Base-by-base conservation (phyloP, 1,140 invertebrate genomes). In the Elysia chlorotica region DNA sequence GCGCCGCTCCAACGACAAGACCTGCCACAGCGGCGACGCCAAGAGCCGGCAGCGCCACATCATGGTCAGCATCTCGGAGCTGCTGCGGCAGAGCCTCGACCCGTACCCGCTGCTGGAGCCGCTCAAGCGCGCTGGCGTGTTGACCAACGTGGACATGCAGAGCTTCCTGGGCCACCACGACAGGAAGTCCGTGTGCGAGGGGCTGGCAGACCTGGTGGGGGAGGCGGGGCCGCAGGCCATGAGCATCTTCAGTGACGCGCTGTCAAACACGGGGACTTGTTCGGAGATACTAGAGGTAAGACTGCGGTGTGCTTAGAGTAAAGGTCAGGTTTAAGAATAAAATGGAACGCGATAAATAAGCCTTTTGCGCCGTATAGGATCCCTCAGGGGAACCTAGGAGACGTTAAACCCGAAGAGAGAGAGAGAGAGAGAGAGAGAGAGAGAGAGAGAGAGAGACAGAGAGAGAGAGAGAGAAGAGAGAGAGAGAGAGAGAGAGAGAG, bases 81-180 rank as follows among this genome's bases (percentile, higher is more conserved):
- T 85, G 6, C 61, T 85, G 21, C 80, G 80, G 73, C 83, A 85
- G 65, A 76, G 79, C 23, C 35, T 85, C 2, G 79, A 83, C 59
- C 81, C 83, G 3, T 78, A 75, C 54, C 73, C 76, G 5, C 59
- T 85, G 21, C 48, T 85, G 23, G 77, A 83, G 21, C 73, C 79
- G 1, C 67, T 85, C n/a, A 61, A 76, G 54, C 70, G 70, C 2
- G 59, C 74, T 10, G 65, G 77, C 6, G 74, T 85, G 1, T 71
- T 85, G 19, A 74, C 74, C 31, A 67, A 67, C 23, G 71, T 73
- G 48, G 79, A 83, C 54, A 38, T 81, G 28, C 78, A 79, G 63
- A 75, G 76, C 21, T 85, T 81, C 61, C 71, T 70, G 48, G 81
- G 79, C 28, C 80, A 78, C 48, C 79, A 78, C 0, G 83, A 85